Base-by-base conservation (phyloP, 2,797 vertebrate species). In the Moxostoma hubbsi region DNA sequence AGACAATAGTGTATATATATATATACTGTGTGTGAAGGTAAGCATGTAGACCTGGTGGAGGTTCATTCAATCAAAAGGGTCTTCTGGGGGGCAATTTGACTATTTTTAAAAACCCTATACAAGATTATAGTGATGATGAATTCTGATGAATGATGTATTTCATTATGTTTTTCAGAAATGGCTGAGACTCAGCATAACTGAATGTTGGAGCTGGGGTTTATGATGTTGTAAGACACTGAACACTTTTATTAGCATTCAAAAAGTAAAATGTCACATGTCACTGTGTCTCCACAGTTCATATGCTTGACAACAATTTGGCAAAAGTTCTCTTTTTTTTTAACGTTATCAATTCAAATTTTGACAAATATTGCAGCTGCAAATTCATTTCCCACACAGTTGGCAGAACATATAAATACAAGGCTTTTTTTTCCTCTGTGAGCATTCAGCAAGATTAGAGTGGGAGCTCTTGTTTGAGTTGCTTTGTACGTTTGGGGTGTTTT, bases 11-110 rank as follows among this genome's bases (percentile, higher is more conserved):
- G 18, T 18, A 2, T 24, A 24, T 24, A 24, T 24, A 24, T 24
- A 24, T 24, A 24, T 24, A 24, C 2, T 24, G 2, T 24, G 24
- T 47, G 73, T 36, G 73, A 66, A 62, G 53, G n/a, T 85, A 84
- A 84, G 68, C 81, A 73, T 82, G 59, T 69, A 36, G 16, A 57
- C 80, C 77, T 84, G 84, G 81, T 83, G 83, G 81, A 80, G 82
- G 89, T 89, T 86, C 89, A 90, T 88, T 90, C 87, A 89, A 87
- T 90, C 81, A 86, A 79, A 85, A 83, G 18, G 18, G 18, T 18
- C 18, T 18, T 18, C 18, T 18, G 18, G 18, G 18, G 18, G 18
- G 18, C 18, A 1, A 18, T 18, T 18, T 18, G 18, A 1, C 18
- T 18, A 18, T 18, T 18, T 18, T 18, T 18, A 24, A 24, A 24